These are phyloP conservation scores for Lagocephalus sceleratus DNA, from an alignment of 2,797 vertebrate species.

Conservation along the genomic window DNA sequence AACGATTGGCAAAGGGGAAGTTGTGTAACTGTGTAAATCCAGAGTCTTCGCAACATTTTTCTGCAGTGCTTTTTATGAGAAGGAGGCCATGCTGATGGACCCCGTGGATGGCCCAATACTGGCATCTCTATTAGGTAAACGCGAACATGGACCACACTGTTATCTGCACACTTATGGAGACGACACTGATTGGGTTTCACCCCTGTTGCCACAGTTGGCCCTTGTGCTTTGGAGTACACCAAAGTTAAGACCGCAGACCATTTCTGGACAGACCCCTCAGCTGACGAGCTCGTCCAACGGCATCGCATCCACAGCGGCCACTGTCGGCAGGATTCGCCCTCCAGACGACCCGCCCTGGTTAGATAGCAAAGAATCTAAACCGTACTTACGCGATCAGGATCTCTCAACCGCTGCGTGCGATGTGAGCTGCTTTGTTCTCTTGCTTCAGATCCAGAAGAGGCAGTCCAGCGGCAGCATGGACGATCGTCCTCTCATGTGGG, in stretches of 20 bases:
- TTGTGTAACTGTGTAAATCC: not conserved
- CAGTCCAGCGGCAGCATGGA: conserved; percentile 98
- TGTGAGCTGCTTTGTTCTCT: not conserved
- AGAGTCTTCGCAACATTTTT: conserved; percentile 5
- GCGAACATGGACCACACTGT: no score
- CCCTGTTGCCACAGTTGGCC: conserved; percentile 82
- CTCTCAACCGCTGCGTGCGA: no score
- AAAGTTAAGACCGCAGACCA: conserved; percentile 98
- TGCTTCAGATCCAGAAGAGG: conserved; percentile 91
- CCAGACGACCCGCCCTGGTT: conserved; percentile 90
- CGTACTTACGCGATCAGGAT: not conserved
- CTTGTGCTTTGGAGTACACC: conserved; percentile 95
- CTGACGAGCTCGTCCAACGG: conserved; percentile 93
- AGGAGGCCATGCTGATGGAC: conserved; percentile 93
- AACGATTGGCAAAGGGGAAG: not conserved
- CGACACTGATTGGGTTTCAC: no score
- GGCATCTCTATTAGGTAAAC: conserved; percentile 89
- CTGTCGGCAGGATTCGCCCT: conserved; percentile 93
- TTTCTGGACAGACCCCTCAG: conserved; percentile 97
- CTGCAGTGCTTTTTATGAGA: conserved; percentile 92
- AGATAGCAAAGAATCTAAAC: conserved; percentile 8
- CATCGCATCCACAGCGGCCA: conserved; percentile 95
- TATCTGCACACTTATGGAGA: no score
- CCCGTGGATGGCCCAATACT: conserved; percentile 95
- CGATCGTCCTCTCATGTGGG: conserved; percentile 87